These are phyloP conservation scores for Cetoscarus ocellatus DNA, from an alignment of 2,797 vertebrate species.

Conservation along the genomic window DNA sequence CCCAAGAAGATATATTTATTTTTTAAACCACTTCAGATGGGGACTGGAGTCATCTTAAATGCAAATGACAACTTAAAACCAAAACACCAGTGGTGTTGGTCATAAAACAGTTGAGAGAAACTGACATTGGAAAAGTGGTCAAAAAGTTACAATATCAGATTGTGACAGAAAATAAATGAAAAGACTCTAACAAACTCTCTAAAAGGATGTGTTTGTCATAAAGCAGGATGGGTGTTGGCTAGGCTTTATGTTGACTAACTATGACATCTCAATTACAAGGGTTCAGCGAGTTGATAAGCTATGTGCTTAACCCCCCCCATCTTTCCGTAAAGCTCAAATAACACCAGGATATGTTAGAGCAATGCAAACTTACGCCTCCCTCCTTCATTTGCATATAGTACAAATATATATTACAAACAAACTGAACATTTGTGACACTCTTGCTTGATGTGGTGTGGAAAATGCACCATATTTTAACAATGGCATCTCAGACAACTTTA, in stretches of 20 bases:
- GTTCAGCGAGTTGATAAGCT: neutral
- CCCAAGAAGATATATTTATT: too few species aligned
- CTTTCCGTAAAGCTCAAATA: neutral
- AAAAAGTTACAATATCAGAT: conserved; percentile 7
- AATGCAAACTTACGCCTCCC: neutral
- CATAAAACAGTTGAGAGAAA: neutral
- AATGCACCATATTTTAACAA: too few species aligned
- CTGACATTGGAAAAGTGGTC: neutral
- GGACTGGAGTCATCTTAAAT: too few species aligned
- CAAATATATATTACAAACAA: neutral
- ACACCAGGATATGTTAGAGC: neutral
- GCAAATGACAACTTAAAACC: too few species aligned
- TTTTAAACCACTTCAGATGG: too few species aligned
- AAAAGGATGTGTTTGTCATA: too few species aligned
- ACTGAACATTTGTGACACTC: neutral
- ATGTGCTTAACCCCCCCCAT: too few species aligned
- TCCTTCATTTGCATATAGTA: neutral
- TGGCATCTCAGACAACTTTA: too few species aligned
- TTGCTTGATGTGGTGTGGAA: too few species aligned
- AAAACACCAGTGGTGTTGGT: too few species aligned
- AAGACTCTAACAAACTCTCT: too few species aligned
- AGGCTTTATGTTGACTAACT: neutral
- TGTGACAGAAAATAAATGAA: neutral
- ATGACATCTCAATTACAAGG: neutral
- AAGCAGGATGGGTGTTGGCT: conserved; percentile 2